These are phyloP conservation scores for Acronicta psi DNA, from an alignment of 2,888 invertebrate species.

Conservation along the genomic window DNA sequence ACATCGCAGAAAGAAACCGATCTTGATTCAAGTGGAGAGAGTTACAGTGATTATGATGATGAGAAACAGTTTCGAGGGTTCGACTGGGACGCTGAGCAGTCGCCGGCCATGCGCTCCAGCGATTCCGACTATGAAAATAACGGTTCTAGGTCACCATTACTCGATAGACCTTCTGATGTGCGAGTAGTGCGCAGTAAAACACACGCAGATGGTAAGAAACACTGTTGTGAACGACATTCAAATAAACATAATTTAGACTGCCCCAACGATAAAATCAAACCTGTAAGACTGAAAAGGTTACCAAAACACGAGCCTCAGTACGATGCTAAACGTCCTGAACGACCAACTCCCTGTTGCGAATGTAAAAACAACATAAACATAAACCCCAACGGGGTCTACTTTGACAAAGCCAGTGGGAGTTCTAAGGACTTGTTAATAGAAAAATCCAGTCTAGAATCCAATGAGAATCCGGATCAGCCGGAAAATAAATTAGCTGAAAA, in stretches of 20 bases:
- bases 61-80: slow-evolving; percentile 88
- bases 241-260: slow-evolving; percentile 72
- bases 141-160: slow-evolving; percentile 91
- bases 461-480: slow-evolving; percentile 77
- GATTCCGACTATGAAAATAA: slow-evolving; percentile 92
- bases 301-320: slow-evolving; percentile 72
- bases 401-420: slow-evolving; percentile 91
- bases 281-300: slow-evolving; percentile 82
- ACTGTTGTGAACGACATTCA: slow-evolving; percentile 77
- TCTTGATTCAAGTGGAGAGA: slow-evolving; percentile 89
- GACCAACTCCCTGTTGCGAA: slow-evolving; percentile 69
- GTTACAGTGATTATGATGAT: slow-evolving; percentile 90
- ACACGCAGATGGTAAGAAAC: slow-evolving; percentile 77
- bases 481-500: slow-evolving; percentile 71
- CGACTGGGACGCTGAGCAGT: slow-evolving; percentile 86
- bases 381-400: slow-evolving; percentile 77
- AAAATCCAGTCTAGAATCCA: slow-evolving; percentile 87
- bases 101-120: slow-evolving; percentile 84
- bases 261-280: slow-evolving; percentile 78
- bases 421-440: slow-evolving; percentile 92
- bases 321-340: slow-evolving; percentile 70
- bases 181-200: slow-evolving; percentile 81
- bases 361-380: slow-evolving; percentile 69
- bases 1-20: slow-evolving; percentile 91
- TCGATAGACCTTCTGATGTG: slow-evolving; percentile 86